Percentiles rank a stretch among this genome's conserved stretches.
Conservation (phyloP, 2,888 invertebrate genomes). For the Torymus auratus region DNA sequence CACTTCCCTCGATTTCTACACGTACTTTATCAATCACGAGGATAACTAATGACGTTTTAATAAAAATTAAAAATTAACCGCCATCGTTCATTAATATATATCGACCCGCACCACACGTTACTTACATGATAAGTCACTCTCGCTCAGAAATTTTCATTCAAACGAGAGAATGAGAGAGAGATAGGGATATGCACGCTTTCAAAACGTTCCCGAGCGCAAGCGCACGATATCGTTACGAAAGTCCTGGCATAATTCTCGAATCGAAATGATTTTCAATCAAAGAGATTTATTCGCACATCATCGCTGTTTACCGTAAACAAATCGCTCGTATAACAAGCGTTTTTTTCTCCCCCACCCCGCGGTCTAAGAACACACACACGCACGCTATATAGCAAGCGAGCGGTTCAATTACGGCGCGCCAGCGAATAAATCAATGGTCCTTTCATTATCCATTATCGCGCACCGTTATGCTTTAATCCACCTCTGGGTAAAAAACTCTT, state of each 20-base stretch:
- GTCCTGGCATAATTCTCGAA: neutral
- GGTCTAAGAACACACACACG: too few species aligned
- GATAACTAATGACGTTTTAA: too few species aligned
- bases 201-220: too few species aligned
- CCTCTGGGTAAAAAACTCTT: too few species aligned
- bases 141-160: too few species aligned
- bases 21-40: too few species aligned
- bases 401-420: slow-evolving; percentile 12
- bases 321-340: slow-evolving; percentile 2
- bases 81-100: neutral
- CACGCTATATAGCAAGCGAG: too few species aligned
- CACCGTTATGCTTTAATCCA: slow-evolving; percentile 30
- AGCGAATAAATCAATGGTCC: slow-evolving; percentile 28
- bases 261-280: neutral
- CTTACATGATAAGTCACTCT: neutral
- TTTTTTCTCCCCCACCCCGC: too few species aligned
- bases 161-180: too few species aligned
- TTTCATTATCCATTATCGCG: slow-evolving; percentile 30
- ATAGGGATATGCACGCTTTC: too few species aligned
- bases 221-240: neutral
- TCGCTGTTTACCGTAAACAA: slow-evolving; percentile 17
- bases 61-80: too few species aligned
- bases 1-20: too few species aligned
- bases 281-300: neutral
- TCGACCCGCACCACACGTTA: neutral